Evolutionary conservation across 2,113 vertebrate species (phyloP), one percentile per base, ranked within the genome.

Genomic region (Mungos mungo): DNA sequence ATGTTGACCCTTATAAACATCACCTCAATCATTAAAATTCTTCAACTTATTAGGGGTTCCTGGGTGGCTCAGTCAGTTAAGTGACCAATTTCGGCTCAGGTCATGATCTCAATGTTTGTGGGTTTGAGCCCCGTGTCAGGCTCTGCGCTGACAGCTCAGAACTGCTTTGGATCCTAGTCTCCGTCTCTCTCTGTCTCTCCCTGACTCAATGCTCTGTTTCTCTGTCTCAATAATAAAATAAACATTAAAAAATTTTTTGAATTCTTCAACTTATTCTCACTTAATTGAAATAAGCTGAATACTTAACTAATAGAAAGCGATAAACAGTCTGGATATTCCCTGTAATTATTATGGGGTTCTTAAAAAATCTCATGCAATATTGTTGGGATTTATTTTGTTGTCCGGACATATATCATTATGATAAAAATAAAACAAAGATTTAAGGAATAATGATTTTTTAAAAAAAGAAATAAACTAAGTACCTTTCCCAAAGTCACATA

Each of bases 321-420:
- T 76, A 47, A 76, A 16, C 45, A 57, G 29, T 96, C 89, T 93
- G 41, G 1, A 65, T 23, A 16, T 87, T 87, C 18, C 93, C 4
- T 63, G 65, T 93, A 38, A 81, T 71, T 87, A 94, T 21, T 85
- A 74, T 63, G 41, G 74, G 27, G 27, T 47, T 9, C 25, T 88
- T 88, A 80, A 65, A 38, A 84, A 69, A 85, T 15, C 25, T 69
- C 52, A 47, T 41, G 9, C 10, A 60, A 4, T 38, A 18, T 27
- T 90, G 71, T 11, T 65, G 11, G 33, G 41, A 87, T 87, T 54
- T 50, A 88, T 92, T 95, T 88, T 96, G 47, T 76, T 86, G 21
- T 92, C 60, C 74, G 16, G 65, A 47, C 5, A 66, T 4, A n/a
- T 77, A 27, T 57, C 23, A 87, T 71, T 74, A 81, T 33, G 69